Conservation (phyloP, 2,113 vertebrate species). For the Perognathus longimembris region DNA sequence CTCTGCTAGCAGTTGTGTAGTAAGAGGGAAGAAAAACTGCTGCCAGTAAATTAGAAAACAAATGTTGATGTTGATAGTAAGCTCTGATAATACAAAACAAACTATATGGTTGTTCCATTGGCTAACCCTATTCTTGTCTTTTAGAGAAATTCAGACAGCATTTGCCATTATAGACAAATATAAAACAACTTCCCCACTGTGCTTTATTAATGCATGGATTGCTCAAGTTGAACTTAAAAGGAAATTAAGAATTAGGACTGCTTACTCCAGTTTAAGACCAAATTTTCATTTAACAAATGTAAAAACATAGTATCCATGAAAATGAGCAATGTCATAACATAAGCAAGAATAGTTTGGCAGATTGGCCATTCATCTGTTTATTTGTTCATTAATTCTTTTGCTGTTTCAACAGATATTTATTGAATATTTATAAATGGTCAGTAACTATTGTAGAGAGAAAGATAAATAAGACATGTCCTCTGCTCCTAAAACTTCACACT, state of each 20-base stretch:
- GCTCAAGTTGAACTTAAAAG: slow-evolving; percentile 18
- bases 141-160: neutral
- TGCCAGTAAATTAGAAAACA: slow-evolving; percentile 6
- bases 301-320: neutral
- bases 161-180: slow-evolving; percentile 32
- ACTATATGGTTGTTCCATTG: neutral
- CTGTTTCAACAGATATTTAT: slow-evolving; percentile 7
- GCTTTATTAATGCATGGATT: neutral
- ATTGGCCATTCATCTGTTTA: neutral
- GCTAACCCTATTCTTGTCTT: neutral
- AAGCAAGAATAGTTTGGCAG: neutral
- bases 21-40: neutral
- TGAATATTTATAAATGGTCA: neutral
- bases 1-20: neutral
- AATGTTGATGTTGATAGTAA: neutral
- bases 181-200: slow-evolving; percentile 17
- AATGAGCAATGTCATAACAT: neutral
- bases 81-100: slow-evolving; percentile 11
- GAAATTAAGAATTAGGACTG: slow-evolving; percentile 25
- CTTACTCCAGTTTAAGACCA: slow-evolving; percentile 41
- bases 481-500: neutral
- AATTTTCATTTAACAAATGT: slow-evolving; percentile 52
- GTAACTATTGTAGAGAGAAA: neutral
- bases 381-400: neutral
- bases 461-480: neutral